Percentiles rank a stretch among this genome's conserved stretches.
phyloP scores from a whole-genome alignment of 2,888 invertebrate genomes.

The Pyrocoelia pectoralis region DNA sequence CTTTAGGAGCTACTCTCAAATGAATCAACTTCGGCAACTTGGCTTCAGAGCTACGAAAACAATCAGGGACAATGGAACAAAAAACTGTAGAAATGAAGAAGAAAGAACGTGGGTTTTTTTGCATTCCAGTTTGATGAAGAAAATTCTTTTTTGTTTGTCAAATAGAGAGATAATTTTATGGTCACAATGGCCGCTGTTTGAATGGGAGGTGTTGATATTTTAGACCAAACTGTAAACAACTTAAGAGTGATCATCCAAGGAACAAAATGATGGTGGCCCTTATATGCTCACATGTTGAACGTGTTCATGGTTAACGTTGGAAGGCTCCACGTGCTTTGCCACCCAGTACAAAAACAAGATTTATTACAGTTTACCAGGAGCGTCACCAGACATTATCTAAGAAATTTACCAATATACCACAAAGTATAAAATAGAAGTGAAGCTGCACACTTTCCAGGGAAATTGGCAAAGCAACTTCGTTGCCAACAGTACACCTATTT shows the following conservation, averaged over 20 bases:
- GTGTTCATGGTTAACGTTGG: conserved; percentile 5
- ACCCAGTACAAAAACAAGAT: not conserved
- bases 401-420: not conserved
- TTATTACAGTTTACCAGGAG: not conserved
- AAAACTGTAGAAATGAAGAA: no score
- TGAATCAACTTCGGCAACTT: no score
- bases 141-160: conserved; percentile 17
- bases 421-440: not conserved
- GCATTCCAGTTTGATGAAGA: no score
- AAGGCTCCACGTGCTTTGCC: not conserved
- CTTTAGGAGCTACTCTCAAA: no score
- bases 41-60: no score
- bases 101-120: no score
- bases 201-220: conserved; percentile 25
- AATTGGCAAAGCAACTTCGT: not conserved
- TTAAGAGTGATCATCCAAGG: conserved; percentile 40
- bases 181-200: conserved; percentile 17
- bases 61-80: no score
- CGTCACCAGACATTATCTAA: not conserved
- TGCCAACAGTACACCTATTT: not conserved
- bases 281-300: conserved; percentile 5
- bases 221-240: conserved; percentile 42
- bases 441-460: not conserved
- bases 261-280: conserved; percentile 31
- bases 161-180: conserved; percentile 29